A percentile compares a stretch with the other conserved stretches of the same genome.
These are phyloP conservation scores for pig (Sus scrofa) DNA, from an alignment of 2,113 vertebrate genomes.

Conservation along the genomic window DNA sequence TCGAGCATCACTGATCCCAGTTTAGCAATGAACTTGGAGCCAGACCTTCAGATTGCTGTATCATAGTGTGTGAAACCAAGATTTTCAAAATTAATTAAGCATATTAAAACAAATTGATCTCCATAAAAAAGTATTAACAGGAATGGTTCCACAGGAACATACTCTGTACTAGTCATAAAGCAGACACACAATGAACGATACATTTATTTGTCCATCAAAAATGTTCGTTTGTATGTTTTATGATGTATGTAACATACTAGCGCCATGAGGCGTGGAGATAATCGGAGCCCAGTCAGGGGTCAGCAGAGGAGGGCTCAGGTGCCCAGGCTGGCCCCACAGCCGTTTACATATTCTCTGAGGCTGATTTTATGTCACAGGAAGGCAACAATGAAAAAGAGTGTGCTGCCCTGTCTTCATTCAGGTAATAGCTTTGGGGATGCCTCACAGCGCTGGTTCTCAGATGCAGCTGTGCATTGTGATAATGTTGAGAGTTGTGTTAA, in stretches of 20 bases:
- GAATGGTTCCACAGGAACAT: background rate
- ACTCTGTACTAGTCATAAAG: slow-evolving; percentile 44
- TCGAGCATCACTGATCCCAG: background rate
- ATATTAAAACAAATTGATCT: slow-evolving; percentile 35
- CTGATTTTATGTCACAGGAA: background rate
- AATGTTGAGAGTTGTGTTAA: background rate
- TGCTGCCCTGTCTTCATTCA: background rate
- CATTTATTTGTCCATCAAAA: slow-evolving; percentile 6
- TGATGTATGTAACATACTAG: background rate
- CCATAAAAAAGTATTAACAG: background rate
- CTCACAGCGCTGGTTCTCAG: background rate
- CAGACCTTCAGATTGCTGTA: background rate
- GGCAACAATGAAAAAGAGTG: background rate
- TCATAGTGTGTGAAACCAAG: background rate
- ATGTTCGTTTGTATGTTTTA: background rate
- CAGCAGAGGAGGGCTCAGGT: background rate
- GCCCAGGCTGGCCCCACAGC: no score
- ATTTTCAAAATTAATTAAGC: slow-evolving; percentile 56
- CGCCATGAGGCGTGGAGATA: background rate
- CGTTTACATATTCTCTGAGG: background rate
- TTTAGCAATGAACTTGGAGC: background rate
- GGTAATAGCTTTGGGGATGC: background rate
- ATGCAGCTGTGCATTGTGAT: background rate
- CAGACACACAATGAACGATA: background rate
- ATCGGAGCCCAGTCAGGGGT: background rate